Evolutionary conservation across 2,888 invertebrate genomes (phyloP), one percentile per base, ranked within the genome.

Genomic region (Plebejus anna): DNA sequence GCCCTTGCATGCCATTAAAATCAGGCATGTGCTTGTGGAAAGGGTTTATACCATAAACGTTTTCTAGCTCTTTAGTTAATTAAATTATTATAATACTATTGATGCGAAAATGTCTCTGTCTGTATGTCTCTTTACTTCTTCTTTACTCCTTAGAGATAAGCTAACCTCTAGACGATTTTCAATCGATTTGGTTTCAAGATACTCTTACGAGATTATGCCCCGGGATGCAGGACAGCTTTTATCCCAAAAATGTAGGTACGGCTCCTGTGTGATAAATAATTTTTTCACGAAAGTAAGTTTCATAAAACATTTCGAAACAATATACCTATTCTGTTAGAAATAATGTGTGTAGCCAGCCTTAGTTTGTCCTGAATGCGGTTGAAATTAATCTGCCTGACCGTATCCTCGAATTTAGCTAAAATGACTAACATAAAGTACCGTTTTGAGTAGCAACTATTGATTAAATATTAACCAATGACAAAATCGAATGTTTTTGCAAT

Each of bases 341-440:
- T 55, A 16, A 16, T 55, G 55, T 55, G 55, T 66, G 66, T 36
- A 66, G 13, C 36, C 32, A 13, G 66, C 32, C 32, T 66, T 66
- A 66, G 32, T 7, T 61, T 61, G 66, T 66, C 66, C 66, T 66
- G 32, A 36, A 66, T 66, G 66, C 36, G 66, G 66, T 66, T 66
- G 66, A 66, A 66, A 66, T 66, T 66, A 66, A 66, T 66, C 66
- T 66, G 13, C 13, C 32, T 16, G 66, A 32, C 66, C 32, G 66
- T 16, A 66, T 66, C 5, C 66, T 32, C 66, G 4, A 66, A 28
- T 61, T 61, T 61, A 32, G 11, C 13, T 66, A 32, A 59, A 11
- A 13, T 32, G 11, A 66, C 32, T 32, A 32, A 32, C 61, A 66
- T 13, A 11, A 66, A 32, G 32, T 32, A 32, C 66, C 13, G 32